Percentiles rank a stretch among this genome's conserved stretches.
phyloP scores from a whole-genome alignment of 2,113 vertebrate genomes.

The Campylorhamphus procurvoides region DNA sequence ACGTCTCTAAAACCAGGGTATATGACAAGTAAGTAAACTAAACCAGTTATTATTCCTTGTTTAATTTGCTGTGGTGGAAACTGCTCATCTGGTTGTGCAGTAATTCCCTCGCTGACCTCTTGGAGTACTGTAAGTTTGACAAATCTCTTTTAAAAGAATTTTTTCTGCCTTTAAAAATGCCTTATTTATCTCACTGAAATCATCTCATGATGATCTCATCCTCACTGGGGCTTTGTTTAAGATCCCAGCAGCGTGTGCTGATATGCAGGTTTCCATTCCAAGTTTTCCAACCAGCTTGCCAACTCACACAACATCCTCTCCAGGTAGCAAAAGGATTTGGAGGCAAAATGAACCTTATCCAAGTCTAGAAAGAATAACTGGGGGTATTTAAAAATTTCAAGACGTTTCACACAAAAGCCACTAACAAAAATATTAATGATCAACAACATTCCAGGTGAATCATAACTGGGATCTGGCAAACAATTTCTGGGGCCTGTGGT shows the following conservation, averaged over 20 bases:
- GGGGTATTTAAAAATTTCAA: neutral
- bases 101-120: neutral
- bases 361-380: neutral
- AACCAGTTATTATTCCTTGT: neutral
- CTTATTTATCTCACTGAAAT: neutral
- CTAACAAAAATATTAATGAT: neutral
- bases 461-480: neutral
- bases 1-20: slow-evolving; percentile 61
- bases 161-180: neutral
- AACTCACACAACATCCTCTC: neutral
- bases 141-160: neutral
- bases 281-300: neutral
- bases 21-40: slow-evolving; percentile 72
- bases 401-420: neutral
- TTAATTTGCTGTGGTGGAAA: neutral
- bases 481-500: neutral
- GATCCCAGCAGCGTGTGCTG: neutral
- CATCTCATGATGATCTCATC: neutral
- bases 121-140: neutral
- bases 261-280: neutral
- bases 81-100: neutral
- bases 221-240: neutral
- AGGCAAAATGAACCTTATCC: neutral
- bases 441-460: neutral
- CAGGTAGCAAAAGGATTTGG: neutral